Conservation (phyloP, 2,797 vertebrate species). For the Aplochiton taeniatus region DNA sequence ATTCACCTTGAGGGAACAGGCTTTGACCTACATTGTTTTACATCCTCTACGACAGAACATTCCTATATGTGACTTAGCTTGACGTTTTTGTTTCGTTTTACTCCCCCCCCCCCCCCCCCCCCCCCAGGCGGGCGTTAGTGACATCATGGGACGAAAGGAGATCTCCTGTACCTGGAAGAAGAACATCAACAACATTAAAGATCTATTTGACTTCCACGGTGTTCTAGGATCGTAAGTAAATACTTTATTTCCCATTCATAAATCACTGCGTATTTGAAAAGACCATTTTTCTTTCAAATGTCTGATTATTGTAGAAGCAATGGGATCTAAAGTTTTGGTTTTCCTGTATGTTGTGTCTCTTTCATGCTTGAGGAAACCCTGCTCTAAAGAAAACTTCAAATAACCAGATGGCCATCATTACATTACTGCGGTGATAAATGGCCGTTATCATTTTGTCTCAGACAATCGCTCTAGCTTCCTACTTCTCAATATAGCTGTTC, state of each 20-base stretch:
- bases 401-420: no score
- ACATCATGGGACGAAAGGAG: constrained; percentile 86
- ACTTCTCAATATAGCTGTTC: background rate
- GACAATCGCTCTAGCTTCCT: background rate
- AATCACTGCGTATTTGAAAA: background rate
- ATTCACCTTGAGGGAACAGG: no score
- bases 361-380: no score
- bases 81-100: constrained; percentile 18
- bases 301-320: background rate
- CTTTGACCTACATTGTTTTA: no score
- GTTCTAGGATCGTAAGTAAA: constrained; percentile 91
- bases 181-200: constrained; percentile 86
- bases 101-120: background rate
- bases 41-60: constrained; percentile 28
- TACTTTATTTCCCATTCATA: background rate
- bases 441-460: no score
- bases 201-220: constrained; percentile 90
- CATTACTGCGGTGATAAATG: no score
- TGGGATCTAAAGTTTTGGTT: no score
- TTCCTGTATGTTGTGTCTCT: no score
- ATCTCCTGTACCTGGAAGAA: constrained; percentile 91
- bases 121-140: constrained; percentile 70
- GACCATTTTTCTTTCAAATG: background rate
- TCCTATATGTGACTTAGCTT: constrained; percentile 42
- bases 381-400: no score